Evolutionary conservation across 2,797 vertebrate species (phyloP), one percentile per base, ranked within the genome.

Genomic region (Neostethus bicornis): DNA sequence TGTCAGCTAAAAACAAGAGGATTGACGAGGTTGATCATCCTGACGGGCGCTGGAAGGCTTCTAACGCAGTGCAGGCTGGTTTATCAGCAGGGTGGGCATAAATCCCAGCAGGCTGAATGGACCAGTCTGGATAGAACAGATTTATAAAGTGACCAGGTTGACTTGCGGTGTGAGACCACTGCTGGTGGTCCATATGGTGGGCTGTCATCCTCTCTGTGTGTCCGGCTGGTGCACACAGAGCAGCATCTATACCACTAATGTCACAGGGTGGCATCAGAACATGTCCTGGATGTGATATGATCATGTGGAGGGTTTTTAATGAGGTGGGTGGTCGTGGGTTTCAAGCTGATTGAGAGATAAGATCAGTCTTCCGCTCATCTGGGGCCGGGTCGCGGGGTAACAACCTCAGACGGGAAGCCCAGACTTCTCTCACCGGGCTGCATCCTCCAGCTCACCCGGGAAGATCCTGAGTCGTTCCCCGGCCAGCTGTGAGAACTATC

Each of bases 71-170:
- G 50, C 25, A 45, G 69, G 50, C 54, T 1, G 52, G 65, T 71
- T 81, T 78, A 85, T 87, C 73, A 70, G 70, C 51, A 53, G 54
- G 46, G 69, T 19, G 1, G 54, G 59, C 70, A 68, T 51, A 71
- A 42, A 61, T 73, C 79, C 73, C 75, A 75, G 75, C 60, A 3
- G 66, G 79, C 61, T 6, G 39, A 38, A 61, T 67, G 78, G 72
- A 73, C 37, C 59, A 28, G 51, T 66, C 64, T 74, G 78, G 61
- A 77, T 54, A 47, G 65, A 81, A 66, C 81, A 80, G 77, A 78
- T 84, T 79, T 64, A 51, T 73, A 75, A 81, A 77, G 63, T 73
- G 81, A 76, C 83, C 81, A 79, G 77, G 77, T 83, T 79, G 83
- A 79, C 80, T 76, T 60, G 55, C 60, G 66, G 78, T 10, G 68